Conservation (phyloP, 1,140 invertebrate species). For the Medauroidea extradentata region DNA sequence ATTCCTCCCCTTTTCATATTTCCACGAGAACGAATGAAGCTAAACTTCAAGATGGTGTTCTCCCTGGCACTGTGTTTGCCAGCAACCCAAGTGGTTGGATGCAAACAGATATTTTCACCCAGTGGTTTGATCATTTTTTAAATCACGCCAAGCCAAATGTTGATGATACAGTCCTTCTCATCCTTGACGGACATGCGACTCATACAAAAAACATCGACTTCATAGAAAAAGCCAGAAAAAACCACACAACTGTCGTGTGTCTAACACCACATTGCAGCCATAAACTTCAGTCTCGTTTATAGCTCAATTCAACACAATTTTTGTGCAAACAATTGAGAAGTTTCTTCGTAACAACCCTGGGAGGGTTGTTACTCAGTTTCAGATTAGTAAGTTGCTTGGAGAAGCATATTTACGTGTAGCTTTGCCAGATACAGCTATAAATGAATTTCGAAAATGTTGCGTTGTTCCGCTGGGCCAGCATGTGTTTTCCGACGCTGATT, state of each 20-base stretch:
- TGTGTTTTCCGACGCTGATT: conserved; percentile 25
- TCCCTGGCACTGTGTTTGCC: conserved; percentile 18
- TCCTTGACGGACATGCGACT: conserved; percentile 9
- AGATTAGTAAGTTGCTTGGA: conserved; percentile 33
- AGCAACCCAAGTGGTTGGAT: conserved; percentile 25
- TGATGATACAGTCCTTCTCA: conserved; percentile 22
- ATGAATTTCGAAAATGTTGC: conserved; percentile 27
- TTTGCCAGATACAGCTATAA: conserved; percentile 27
- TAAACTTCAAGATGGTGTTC: conserved; percentile 22
- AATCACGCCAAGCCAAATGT: conserved; percentile 18
- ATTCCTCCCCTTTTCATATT: conserved; percentile 27
- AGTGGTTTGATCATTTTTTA: conserved; percentile 27
- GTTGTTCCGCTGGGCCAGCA: conserved; percentile 30
- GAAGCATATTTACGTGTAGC: conserved; percentile 34
- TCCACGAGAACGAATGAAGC: conserved; percentile 19
- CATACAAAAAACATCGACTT: conserved; percentile 15
- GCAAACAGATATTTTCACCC: conserved; percentile 3
- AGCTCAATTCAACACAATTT: conserved; percentile 26
- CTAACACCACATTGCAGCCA: conserved; percentile 38
- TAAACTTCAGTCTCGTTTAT: conserved; percentile 42
- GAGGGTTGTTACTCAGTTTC: conserved; percentile 21
- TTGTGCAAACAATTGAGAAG: conserved; percentile 18
- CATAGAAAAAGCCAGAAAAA: conserved; percentile 23
- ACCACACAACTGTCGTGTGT: conserved; percentile 23
- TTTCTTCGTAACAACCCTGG: conserved; percentile 32